Conservation (phyloP, 2,888 invertebrate species). For the Strigamia transsilvanica region DNA sequence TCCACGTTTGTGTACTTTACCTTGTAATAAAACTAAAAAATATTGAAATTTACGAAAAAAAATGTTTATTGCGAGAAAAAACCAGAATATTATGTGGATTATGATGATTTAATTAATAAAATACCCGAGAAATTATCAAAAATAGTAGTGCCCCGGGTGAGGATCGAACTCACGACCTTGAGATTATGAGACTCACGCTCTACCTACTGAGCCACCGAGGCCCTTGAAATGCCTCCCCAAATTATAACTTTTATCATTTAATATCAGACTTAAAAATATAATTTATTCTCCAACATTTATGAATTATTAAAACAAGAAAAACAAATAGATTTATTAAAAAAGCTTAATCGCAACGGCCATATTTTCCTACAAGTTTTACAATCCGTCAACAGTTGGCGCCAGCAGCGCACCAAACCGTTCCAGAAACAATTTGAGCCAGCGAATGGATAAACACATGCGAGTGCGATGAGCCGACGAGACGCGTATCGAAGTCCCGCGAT, state of each 20-base stretch:
- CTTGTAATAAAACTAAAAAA: not conserved
- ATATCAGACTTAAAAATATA: not conserved
- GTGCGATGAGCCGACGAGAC: not conserved
- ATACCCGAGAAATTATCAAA: not conserved
- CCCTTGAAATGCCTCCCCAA: not conserved
- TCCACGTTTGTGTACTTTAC: not conserved
- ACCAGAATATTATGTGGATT: not conserved
- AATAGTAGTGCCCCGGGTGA: constrained; percentile 50
- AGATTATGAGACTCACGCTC: constrained; percentile 54
- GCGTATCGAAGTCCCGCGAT: not conserved
- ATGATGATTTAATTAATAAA: not conserved
- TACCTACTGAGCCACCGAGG: constrained; percentile 54
- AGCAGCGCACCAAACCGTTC: not conserved
- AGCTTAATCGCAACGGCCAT: not conserved
- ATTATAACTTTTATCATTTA: not conserved
- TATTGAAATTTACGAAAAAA: not conserved
- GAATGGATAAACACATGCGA: not conserved
- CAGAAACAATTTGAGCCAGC: no score
- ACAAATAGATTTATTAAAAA: not conserved
- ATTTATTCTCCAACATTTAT: no score
- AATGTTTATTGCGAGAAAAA: not conserved
- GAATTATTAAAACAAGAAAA: no score
- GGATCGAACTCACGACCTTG: constrained; percentile 54
- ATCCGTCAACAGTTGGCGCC: not conserved
- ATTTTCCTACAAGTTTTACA: not conserved